Percentiles rank a stretch among this genome's conserved stretches.
These are phyloP conservation scores for Acanthoscelides obtectus DNA, from an alignment of 2,888 invertebrate species.

Conservation along the genomic window DNA sequence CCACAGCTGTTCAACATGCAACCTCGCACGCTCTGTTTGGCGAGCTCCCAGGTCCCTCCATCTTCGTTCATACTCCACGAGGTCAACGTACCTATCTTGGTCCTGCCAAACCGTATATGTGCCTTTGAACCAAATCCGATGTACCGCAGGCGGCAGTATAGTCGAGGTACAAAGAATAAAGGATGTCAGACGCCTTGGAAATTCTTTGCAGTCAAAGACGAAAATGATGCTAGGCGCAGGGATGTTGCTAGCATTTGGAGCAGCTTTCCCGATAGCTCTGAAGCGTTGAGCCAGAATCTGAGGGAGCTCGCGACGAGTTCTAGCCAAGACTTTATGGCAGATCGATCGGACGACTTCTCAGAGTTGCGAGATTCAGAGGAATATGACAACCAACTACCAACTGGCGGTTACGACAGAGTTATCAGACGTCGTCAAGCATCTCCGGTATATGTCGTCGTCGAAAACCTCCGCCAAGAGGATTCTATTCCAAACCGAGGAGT, in stretches of 20 bases:
- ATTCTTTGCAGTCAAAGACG: not conserved
- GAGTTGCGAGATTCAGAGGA: constrained; percentile 15
- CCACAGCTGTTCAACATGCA: constrained; percentile 3
- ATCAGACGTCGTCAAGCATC: not conserved
- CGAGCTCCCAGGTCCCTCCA: constrained; percentile 22
- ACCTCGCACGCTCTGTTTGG: constrained; percentile 13
- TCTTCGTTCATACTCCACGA: constrained; percentile 21
- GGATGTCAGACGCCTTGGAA: constrained; percentile 6
- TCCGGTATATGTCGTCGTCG: not conserved
- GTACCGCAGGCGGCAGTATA: not conserved
- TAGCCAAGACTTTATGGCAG: not conserved
- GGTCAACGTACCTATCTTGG: constrained; percentile 22
- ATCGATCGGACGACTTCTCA: not conserved
- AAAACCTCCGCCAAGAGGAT: not conserved
- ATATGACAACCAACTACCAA: constrained; percentile 16
- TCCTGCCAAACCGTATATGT: constrained; percentile 12
- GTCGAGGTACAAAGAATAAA: constrained; percentile 4
- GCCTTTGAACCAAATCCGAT: constrained; percentile 6
- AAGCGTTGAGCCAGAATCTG: constrained; percentile 8
- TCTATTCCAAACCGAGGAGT: not conserved
- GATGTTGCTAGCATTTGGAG: constrained; percentile 4
- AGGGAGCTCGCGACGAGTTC: constrained; percentile 7
- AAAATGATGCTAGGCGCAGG: not conserved
- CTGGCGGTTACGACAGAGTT: constrained; percentile 8
- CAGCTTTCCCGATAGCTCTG: not conserved